Percentiles rank a stretch among this genome's conserved stretches.
Conservation (phyloP, 1,140 invertebrate species). For the Lordiphosa collinella region DNA sequence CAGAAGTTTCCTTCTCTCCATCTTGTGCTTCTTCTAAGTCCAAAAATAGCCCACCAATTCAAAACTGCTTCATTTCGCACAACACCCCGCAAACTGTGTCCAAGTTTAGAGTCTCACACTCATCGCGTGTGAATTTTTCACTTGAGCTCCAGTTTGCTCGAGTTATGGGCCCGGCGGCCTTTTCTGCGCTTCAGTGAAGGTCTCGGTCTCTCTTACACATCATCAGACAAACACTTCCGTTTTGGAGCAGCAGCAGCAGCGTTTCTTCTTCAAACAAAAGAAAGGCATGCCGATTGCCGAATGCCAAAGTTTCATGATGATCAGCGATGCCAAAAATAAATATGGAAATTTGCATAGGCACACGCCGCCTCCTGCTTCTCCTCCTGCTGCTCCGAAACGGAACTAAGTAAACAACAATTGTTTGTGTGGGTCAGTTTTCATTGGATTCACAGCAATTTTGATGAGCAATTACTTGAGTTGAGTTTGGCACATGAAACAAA, state of each 20-base stretch:
- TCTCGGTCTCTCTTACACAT: conserved; percentile 54
- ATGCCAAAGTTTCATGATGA: conserved; percentile 3
- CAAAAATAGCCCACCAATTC: background rate
- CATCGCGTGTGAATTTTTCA: conserved; percentile 51
- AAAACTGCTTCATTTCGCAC: background rate
- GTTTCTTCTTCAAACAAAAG: conserved; percentile 17
- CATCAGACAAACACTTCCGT: conserved; percentile 70
- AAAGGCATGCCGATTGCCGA: conserved; percentile 3
- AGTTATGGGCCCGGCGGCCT: background rate
- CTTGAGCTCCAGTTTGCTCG: conserved; percentile 12
- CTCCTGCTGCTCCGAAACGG: background rate
- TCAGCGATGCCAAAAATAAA: conserved; percentile 56
- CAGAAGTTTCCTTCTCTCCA: no score
- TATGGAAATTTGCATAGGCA: conserved; percentile 29
- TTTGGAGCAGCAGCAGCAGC: conserved; percentile 22
- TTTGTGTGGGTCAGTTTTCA: conserved; percentile 57
- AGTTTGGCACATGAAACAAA: no score
- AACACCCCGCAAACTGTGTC: background rate
- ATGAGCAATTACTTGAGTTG: conserved; percentile 59
- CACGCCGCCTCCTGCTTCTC: no score
- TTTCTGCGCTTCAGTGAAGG: background rate
- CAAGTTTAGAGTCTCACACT: conserved; percentile 30
- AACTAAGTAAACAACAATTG: conserved; percentile 33
- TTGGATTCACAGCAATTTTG: conserved; percentile 44
- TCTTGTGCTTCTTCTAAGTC: no score